Evolutionary conservation across 2,113 vertebrate genomes (phyloP), one percentile per base, ranked within the genome.

Genomic region (Eleginops maclovinus): DNA sequence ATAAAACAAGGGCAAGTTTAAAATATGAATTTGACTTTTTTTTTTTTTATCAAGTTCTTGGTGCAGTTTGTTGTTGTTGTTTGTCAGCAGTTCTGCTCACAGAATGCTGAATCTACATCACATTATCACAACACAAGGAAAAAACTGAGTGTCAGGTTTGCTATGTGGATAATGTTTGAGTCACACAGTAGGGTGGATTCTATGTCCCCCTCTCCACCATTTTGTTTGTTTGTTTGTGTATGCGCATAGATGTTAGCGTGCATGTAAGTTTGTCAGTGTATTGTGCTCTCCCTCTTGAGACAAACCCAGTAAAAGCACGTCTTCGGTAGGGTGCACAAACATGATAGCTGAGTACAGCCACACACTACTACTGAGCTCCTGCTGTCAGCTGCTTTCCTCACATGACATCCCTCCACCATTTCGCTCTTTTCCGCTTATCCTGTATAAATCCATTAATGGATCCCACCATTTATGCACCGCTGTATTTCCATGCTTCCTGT

Each of bases 11-110:
- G 63, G 44, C 17, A 61, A 44, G 58, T 74, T 83, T 86, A 11
- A 87, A 89, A 88, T 89, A 90, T 92, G 84, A 10, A 86, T 77
- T 78, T 46, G n/a, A 80, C n/a, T n/a, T n/a, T n/a, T n/a, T n/a
- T n/a, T n/a, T n/a, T n/a, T 71, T 77, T 85, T 50, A 71, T 83
- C 47, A 22, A 47, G 58, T 65, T 72, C 40, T 67, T 21, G 64
- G 44, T 64, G 62, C 46, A 55, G 53, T 46, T 55, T 77, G 70
- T 55, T 44, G n/a, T 77, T 55, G 72, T 58, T 31, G 68, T 80
- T 67, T 88, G 78, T 84, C 75, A 88, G 84, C 83, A 79, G 69
- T 79, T 87, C 69, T 80, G 72, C 60, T 68, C 46, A 50, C 51
- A 60, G 66, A 76, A 60, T 41, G 77, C 72, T 77, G 58, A 85